Evolutionary conservation across 2,888 invertebrate species (phyloP).

Genomic region (Microctonus aethiopoides): DNA sequence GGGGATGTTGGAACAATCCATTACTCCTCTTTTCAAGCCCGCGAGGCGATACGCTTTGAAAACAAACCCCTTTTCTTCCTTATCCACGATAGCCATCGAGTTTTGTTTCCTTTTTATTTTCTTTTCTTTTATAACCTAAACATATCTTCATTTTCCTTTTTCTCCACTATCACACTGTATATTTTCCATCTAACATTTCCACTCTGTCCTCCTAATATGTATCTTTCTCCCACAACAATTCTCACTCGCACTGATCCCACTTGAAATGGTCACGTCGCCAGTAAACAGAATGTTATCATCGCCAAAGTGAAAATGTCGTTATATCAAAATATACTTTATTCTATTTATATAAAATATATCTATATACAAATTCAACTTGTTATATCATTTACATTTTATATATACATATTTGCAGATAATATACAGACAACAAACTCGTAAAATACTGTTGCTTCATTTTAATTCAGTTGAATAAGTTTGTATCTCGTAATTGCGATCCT

Average conservation of each 20-base stretch:
- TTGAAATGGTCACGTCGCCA: conserved; percentile 20
- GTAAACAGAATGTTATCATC: conserved; percentile 21
- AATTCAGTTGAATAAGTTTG: conserved; percentile 32
- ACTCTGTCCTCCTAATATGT: not conserved
- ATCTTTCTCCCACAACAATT: not conserved
- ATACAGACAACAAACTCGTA: not conserved
- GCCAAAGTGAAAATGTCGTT: conserved; percentile 21
- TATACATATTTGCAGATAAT: not conserved
- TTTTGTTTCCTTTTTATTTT: not conserved
- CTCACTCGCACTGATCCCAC: not conserved
- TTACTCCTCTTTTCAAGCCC: conserved; percentile 30
- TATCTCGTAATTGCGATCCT: conserved; percentile 31
- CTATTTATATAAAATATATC: no score
- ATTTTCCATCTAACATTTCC: conserved; percentile 13
- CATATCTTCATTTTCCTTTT: not conserved
- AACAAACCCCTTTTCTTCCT: conserved; percentile 31
- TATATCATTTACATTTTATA: not conserved
- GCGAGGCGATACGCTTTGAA: conserved; percentile 28
- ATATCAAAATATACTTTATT: not conserved
- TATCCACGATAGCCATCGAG: conserved; percentile 23
- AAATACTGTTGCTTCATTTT: conserved; percentile 7
- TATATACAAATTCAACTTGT: not conserved
- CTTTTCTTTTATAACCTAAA: not conserved
- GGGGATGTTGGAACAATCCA: conserved; percentile 27
- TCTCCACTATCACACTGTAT: conserved; percentile 1